phyloP scores from a whole-genome alignment of 2,113 vertebrate species.

The Gallinago media region DNA sequence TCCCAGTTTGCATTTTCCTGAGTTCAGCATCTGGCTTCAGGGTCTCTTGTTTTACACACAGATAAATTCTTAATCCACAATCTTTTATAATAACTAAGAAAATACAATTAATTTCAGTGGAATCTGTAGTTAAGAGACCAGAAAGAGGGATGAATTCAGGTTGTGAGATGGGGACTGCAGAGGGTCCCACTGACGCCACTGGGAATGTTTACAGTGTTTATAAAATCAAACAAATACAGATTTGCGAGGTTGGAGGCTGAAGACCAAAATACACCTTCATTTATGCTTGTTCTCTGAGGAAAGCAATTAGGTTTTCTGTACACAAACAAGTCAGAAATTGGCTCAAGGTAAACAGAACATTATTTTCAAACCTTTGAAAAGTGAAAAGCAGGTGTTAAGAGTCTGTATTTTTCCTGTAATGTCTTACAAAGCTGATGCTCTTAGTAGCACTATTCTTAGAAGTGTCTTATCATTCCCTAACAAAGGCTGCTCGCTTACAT shows the following conservation, averaged over 20 bases:
- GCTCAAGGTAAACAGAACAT: background rate
- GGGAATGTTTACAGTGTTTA: background rate
- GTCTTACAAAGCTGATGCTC: constrained; percentile 34
- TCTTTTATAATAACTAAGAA: background rate
- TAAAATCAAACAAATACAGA: background rate
- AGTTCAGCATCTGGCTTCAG: background rate
- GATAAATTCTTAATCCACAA: background rate
- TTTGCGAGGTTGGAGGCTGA: background rate
- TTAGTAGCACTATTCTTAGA: constrained; percentile 67
- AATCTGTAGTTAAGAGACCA: background rate
- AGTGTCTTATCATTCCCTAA: constrained; percentile 73
- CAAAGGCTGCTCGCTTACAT: constrained; percentile 60
- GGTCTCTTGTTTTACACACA: background rate
- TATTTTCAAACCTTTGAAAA: constrained; percentile 31
- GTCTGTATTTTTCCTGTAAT: constrained; percentile 14
- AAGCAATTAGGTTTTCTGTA: background rate
- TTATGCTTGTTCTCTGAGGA: background rate
- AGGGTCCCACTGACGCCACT: background rate
- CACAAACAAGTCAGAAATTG: background rate
- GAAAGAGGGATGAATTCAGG: background rate
- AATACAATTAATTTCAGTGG: background rate
- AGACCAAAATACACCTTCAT: background rate
- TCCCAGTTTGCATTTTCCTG: background rate
- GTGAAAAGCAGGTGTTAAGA: constrained; percentile 40
- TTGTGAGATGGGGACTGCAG: background rate